A percentile compares a stretch with the other conserved stretches of the same genome.
phyloP scores from a whole-genome alignment of 30 jellyfish, hydroid and myxozoan species.

The Turritopsis rubra region DNA sequence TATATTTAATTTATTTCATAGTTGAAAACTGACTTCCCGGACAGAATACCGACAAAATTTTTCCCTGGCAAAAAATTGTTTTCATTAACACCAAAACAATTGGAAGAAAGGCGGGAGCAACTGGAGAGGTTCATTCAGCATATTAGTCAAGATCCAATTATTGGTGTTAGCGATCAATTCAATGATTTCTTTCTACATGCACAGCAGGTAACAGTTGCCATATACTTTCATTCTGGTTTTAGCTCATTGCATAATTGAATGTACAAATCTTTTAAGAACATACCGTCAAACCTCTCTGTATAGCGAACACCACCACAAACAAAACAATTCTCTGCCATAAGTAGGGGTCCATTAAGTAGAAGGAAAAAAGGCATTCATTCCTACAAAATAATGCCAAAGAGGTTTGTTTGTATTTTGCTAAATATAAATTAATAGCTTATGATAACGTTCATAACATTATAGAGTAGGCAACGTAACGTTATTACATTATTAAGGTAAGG shows the following conservation, averaged over 20 bases:
- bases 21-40: constrained; percentile 62
- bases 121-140: constrained; percentile 62
- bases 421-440: no score
- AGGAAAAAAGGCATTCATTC: no score
- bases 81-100: constrained; percentile 57
- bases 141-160: constrained; percentile 64
- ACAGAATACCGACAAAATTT: constrained; percentile 43
- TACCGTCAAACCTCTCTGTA: not conserved
- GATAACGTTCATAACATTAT: no score
- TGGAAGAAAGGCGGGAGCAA: constrained; percentile 70
- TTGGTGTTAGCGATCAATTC: constrained; percentile 54
- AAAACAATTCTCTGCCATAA: no score
- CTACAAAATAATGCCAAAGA: no score
- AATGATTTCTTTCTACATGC: constrained; percentile 60
- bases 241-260: not conserved
- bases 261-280: not conserved
- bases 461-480: no score
- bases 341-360: no score
- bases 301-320: no score
- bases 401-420: no score
- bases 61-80: constrained; percentile 84
- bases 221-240: not conserved
- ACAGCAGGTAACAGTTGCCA: constrained; percentile 41
- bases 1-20: not conserved
- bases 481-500: no score